A percentile compares a stretch with the other conserved stretches of the same genome.
phyloP scores from a whole-genome alignment of 1,140 invertebrate species.

The Globodera ellingtonae region DNA sequence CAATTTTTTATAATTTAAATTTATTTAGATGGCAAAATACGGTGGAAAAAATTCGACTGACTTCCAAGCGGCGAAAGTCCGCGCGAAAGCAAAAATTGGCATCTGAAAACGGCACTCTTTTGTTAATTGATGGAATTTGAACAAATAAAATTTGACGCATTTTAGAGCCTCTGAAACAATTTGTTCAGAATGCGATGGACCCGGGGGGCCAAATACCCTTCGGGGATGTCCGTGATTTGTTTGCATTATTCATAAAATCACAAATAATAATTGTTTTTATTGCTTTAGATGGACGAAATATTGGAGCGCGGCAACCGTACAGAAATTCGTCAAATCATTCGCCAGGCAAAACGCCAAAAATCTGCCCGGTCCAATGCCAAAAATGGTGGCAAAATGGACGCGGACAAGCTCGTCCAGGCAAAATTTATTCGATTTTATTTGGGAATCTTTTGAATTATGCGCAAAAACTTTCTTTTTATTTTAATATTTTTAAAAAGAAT shows the following conservation, averaged over 20 bases:
- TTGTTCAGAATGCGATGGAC: background rate
- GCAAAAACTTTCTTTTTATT: no score
- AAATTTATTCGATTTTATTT: background rate
- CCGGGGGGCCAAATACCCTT: background rate
- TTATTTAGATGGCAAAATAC: slow-evolving; percentile 10
- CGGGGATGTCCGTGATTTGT: background rate
- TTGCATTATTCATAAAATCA: background rate
- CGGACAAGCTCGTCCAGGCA: background rate
- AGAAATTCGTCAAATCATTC: slow-evolving; percentile 15
- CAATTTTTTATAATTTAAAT: background rate
- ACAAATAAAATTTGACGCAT: no score
- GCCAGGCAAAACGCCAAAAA: slow-evolving; percentile 6
- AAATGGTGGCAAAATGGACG: background rate
- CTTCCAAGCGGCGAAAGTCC: background rate
- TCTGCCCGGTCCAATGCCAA: background rate
- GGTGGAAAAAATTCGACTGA: background rate
- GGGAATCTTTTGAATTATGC: no score
- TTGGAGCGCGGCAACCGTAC: slow-evolving; percentile 2
- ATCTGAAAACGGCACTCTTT: background rate
- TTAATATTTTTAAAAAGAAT: no score
- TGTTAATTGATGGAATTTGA: no score
- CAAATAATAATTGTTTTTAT: background rate
- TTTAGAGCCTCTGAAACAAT: no score
- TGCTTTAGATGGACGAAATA: slow-evolving; percentile 16
- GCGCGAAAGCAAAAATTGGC: background rate